Evolutionary conservation across 2,888 invertebrate genomes (phyloP).

Genomic region (Seira sanloemensis): DNA sequence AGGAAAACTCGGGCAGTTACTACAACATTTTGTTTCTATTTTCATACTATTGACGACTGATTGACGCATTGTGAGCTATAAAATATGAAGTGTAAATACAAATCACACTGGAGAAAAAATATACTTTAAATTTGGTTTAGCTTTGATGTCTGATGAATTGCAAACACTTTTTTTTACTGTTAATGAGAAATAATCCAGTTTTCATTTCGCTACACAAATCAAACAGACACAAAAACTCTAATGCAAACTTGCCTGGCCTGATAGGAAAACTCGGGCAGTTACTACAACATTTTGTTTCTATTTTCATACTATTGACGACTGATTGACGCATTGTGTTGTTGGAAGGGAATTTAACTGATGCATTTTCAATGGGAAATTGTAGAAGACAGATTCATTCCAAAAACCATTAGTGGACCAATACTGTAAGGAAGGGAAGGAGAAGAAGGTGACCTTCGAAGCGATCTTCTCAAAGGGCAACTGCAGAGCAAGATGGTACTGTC

Average conservation of each 20-base stretch:
- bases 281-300: conserved; percentile 25
- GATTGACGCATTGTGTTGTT: background rate
- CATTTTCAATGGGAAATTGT: conserved; percentile 68
- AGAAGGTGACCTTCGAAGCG: conserved; percentile 94
- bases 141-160: no score
- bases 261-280: background rate
- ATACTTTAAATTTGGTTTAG: no score
- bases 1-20: background rate
- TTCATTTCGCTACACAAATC: background rate
- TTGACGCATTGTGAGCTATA: background rate
- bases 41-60: conserved; percentile 49
- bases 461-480: conserved; percentile 97
- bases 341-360: background rate
- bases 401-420: conserved; percentile 95
- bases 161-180: no score
- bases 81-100: no score
- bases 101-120: no score
- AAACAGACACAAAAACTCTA: background rate
- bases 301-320: conserved; percentile 57
- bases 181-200: background rate
- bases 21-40: conserved; percentile 41
- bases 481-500: conserved; percentile 93
- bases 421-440: conserved; percentile 96
- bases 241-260: background rate
- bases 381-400: conserved; percentile 96